A percentile compares a stretch with the other conserved stretches of the same genome.
Evolutionary conservation across 2,113 vertebrate genomes (phyloP).

Genomic region (Erythrocercus mccallii): DNA sequence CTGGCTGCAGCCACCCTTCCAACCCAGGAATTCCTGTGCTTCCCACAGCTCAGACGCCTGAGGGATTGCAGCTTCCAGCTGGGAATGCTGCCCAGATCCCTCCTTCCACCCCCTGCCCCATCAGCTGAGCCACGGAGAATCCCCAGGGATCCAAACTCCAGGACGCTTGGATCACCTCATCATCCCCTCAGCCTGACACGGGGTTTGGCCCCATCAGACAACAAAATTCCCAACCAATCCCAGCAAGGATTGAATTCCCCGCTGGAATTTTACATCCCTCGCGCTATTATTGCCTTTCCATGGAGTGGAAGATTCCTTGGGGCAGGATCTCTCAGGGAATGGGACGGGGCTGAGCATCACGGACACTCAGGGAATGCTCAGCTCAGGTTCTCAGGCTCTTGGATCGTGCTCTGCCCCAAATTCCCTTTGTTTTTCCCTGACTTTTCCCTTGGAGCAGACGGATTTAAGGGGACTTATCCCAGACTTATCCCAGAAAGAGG

Average conservation of each 20-base stretch:
- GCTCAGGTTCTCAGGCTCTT: background rate
- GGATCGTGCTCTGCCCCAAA: background rate
- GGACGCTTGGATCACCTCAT: fast-evolving
- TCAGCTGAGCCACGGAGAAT: background rate
- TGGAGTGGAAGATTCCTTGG: background rate
- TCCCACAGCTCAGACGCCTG: background rate
- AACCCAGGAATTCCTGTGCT: background rate
- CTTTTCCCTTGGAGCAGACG: fast-evolving
- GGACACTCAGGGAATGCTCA: background rate
- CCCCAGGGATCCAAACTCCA: background rate
- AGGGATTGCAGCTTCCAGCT: no score
- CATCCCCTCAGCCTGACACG: background rate
- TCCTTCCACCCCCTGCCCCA: background rate
- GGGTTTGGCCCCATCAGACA: background rate
- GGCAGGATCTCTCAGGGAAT: background rate
- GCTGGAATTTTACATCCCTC: background rate
- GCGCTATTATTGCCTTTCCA: background rate
- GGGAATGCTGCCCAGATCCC: background rate
- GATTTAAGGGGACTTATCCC: background rate
- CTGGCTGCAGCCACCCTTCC: background rate
- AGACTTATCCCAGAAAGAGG: background rate
- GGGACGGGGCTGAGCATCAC: background rate
- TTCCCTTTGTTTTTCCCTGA: fast-evolving
- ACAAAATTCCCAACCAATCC: background rate
- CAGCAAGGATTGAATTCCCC: background rate